These are phyloP conservation scores for Ormyrus rosae DNA, from an alignment of 2,888 invertebrate species.

Conservation along the genomic window DNA sequence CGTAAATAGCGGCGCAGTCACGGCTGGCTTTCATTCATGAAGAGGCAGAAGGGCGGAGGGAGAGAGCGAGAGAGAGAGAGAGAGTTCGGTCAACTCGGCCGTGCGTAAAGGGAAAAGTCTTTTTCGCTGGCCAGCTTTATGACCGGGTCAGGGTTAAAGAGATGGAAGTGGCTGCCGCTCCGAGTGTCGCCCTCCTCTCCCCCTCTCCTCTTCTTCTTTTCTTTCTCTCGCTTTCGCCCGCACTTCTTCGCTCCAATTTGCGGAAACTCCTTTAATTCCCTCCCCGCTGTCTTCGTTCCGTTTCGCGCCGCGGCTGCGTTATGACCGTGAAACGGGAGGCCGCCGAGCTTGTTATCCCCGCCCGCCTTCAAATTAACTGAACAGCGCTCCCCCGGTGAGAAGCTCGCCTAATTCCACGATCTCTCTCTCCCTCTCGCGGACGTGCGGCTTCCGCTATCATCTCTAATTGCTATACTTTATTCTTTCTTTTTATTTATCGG, in stretches of 20 bases:
- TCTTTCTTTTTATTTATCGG: too few species aligned
- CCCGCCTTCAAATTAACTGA: slow-evolving; percentile 23
- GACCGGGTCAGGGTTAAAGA: slow-evolving; percentile 72
- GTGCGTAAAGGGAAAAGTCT: slow-evolving; percentile 72
- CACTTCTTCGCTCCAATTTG: slow-evolving; percentile 41
- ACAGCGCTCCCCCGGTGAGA: neutral
- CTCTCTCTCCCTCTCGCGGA: slow-evolving; percentile 5
- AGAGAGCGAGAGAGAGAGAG: slow-evolving; percentile 22
- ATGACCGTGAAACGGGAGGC: too few species aligned
- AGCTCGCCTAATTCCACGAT: too few species aligned
- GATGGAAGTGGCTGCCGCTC: slow-evolving; percentile 60
- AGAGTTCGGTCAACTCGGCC: slow-evolving; percentile 68
- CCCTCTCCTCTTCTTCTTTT: neutral
- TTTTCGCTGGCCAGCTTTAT: slow-evolving; percentile 69
- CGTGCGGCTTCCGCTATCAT: neutral
- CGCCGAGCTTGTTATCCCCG: neutral
- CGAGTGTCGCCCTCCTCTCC: neutral
- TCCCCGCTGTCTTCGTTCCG: neutral
- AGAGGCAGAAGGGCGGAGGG: neutral
- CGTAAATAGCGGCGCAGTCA: slow-evolving; percentile 65
- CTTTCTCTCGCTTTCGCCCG: slow-evolving; percentile 7
- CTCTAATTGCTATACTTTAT: too few species aligned
- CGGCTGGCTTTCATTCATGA: slow-evolving; percentile 67
- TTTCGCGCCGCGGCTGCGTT: neutral
- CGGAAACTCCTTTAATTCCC: slow-evolving; percentile 22